phyloP scores from a whole-genome alignment of 2,797 vertebrate species.

The Psittacula derbiana region DNA sequence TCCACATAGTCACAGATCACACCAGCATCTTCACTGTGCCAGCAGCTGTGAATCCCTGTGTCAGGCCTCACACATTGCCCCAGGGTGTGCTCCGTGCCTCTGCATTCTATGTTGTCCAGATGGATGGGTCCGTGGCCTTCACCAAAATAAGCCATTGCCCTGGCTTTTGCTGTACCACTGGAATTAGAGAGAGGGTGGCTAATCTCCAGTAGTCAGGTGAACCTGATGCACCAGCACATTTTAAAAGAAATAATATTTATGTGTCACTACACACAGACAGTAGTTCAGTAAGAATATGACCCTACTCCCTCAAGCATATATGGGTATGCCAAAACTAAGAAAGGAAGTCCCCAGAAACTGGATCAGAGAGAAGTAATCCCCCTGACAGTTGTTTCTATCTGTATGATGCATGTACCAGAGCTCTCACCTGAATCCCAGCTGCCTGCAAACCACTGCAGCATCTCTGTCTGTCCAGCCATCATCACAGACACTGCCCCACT shows the following conservation, averaged over 20 bases:
- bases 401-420: neutral
- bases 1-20: slow-evolving; percentile 86
- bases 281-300: neutral
- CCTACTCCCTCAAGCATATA: neutral
- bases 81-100: slow-evolving; percentile 76
- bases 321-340: neutral
- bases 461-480: slow-evolving; percentile 84
- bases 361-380: neutral
- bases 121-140: slow-evolving; percentile 84
- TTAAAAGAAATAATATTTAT: neutral
- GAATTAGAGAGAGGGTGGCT: slow-evolving; percentile 17
- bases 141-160: slow-evolving; percentile 85
- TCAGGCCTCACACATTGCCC: slow-evolving; percentile 76
- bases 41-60: slow-evolving; percentile 77
- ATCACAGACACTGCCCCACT: slow-evolving; percentile 88
- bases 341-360: neutral
- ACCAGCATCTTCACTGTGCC: slow-evolving; percentile 84
- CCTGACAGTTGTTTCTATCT: neutral
- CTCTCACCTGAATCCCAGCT: slow-evolving; percentile 83
- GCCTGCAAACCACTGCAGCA: slow-evolving; percentile 85
- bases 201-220: neutral
- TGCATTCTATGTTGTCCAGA: slow-evolving; percentile 81
- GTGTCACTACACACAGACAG: neutral
- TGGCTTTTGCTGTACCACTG: slow-evolving; percentile 84
- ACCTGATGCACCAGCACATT: neutral